Evolutionary conservation across 2,113 vertebrate species (phyloP).

Genomic region (Gyps fulvus): DNA sequence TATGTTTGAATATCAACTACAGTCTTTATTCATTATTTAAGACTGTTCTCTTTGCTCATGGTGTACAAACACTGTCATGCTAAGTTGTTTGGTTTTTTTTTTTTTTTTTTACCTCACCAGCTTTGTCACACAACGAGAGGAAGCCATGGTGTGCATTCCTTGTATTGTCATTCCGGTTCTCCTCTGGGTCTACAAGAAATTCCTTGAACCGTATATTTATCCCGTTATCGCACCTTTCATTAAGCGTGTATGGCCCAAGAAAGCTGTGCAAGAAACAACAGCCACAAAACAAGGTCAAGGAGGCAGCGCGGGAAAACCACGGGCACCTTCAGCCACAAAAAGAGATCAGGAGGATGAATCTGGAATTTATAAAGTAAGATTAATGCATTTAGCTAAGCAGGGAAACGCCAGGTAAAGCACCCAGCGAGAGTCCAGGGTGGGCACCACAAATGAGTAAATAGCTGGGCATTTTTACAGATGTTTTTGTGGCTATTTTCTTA

Average conservation of each 20-base stretch:
- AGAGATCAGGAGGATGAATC: not conserved
- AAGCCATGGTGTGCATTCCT: slow-evolving; percentile 93
- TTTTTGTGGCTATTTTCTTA: not conserved
- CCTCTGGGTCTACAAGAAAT: slow-evolving; percentile 96
- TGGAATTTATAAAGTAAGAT: slow-evolving; percentile 70
- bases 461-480: accelerated
- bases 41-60: not conserved
- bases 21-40: not conserved
- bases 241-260: slow-evolving; percentile 81
- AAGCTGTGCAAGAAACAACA: slow-evolving; percentile 60
- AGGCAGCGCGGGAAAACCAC: slow-evolving; percentile 10
- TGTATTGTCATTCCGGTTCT: slow-evolving; percentile 96
- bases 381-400: not conserved
- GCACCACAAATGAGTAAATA: not conserved
- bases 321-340: accelerated
- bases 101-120: not conserved
- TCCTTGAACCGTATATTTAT: slow-evolving; percentile 90
- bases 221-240: slow-evolving; percentile 87
- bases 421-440: not conserved
- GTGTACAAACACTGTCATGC: accelerated
- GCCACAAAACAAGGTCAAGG: slow-evolving; percentile 10
- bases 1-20: accelerated
- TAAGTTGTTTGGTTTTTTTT: not conserved
- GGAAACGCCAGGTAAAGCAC: not conserved
- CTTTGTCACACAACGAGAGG: not conserved